Evolutionary conservation across 2,113 vertebrate genomes (phyloP).

Genomic region (Nansenia antarctica): DNA sequence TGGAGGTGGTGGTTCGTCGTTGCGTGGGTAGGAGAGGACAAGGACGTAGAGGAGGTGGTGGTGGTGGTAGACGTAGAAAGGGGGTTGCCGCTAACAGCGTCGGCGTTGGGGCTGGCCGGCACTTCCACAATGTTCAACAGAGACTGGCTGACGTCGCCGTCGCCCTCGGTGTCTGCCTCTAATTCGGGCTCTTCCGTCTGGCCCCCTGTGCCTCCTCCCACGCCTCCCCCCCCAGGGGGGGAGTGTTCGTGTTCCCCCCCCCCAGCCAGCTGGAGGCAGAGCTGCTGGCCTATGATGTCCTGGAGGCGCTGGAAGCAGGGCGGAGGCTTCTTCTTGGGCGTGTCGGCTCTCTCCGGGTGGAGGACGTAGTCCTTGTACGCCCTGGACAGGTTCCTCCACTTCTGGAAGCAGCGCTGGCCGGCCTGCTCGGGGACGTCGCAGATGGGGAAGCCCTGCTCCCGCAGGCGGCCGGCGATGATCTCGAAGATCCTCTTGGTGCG

Average conservation of each 20-base stretch:
- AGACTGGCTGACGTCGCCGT: neutral
- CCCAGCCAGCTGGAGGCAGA: constrained; percentile 9
- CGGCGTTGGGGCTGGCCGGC: neutral
- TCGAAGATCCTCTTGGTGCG: constrained; percentile 30
- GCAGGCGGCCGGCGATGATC: constrained; percentile 24
- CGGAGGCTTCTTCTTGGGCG: constrained; percentile 5
- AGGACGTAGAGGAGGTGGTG: neutral
- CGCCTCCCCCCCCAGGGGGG: neutral
- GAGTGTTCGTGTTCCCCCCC: no score
- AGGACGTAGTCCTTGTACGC: constrained; percentile 20
- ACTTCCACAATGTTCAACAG: constrained; percentile 10
- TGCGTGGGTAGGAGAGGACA: neutral
- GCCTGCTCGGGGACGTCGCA: constrained; percentile 19
- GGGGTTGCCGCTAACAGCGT: neutral
- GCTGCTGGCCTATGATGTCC: constrained; percentile 14
- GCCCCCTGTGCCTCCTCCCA: constrained; percentile 6
- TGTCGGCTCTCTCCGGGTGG: constrained; percentile 1
- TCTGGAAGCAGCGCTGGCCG: constrained; percentile 25
- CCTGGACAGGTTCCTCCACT: constrained; percentile 26
- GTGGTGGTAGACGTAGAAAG: neutral
- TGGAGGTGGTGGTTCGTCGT: neutral
- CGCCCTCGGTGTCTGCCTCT: neutral
- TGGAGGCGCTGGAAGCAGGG: constrained; percentile 27
- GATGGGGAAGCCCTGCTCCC: constrained; percentile 28
- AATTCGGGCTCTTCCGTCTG: neutral